phyloP scores from a whole-genome alignment of 2,888 invertebrate genomes.

The Gastrophysa polygoni region DNA sequence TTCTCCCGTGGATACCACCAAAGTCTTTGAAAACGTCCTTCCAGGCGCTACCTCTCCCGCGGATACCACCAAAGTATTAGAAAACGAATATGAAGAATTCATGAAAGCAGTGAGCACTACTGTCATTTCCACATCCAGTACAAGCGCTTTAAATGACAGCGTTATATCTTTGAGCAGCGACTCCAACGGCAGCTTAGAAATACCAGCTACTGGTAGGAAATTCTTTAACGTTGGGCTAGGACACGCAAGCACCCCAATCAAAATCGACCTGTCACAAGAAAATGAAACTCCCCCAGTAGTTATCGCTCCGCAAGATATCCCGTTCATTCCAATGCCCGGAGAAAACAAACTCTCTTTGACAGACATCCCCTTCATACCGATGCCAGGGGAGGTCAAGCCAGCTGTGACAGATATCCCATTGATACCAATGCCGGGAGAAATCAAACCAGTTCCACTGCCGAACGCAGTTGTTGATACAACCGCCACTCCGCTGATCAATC shows the following conservation, averaged over 20 bases:
- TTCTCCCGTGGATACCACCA: constrained; percentile 22
- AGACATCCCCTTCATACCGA: constrained; percentile 36
- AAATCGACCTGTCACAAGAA: background rate
- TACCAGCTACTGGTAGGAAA: background rate
- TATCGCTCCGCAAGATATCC: constrained; percentile 32
- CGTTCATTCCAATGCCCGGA: constrained; percentile 36
- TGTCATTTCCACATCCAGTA: constrained; percentile 22
- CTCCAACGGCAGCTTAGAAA: constrained; percentile 10
- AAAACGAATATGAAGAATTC: constrained; percentile 65
- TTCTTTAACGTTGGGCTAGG: background rate
- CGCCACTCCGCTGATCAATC: constrained; percentile 30
- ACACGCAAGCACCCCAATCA: background rate
- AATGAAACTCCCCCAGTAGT: background rate
- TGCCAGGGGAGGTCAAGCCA: constrained; percentile 22
- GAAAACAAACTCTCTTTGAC: constrained; percentile 17
- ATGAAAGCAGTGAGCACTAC: constrained; percentile 62
- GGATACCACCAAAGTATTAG: constrained; percentile 40
- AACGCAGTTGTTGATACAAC: constrained; percentile 34
- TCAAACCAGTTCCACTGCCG: constrained; percentile 42
- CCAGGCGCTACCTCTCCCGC: background rate
- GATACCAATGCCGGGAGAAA: constrained; percentile 27
- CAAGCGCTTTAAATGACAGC: constrained; percentile 1
- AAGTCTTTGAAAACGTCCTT: too few species aligned
- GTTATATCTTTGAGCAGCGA: constrained; percentile 14
- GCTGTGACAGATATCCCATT: constrained; percentile 32